Conservation (phyloP, 64 coral and sea anemone species). For the Dendronephthya gigantea region DNA sequence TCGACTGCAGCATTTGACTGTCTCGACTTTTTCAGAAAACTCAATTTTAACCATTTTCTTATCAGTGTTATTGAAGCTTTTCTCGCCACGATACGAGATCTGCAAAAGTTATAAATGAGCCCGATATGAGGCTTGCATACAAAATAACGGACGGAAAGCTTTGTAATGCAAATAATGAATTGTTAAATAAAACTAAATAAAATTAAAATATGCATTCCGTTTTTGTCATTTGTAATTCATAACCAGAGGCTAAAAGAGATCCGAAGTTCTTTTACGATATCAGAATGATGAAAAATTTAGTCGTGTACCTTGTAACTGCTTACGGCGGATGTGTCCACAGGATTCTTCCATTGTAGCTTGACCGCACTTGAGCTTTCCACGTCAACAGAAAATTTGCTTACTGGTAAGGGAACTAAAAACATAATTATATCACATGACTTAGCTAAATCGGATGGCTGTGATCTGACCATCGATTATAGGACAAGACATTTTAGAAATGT, state of each 20-base stretch:
- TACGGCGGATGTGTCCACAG: background rate
- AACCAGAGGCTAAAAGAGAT: too few relatives aligned
- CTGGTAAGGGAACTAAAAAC: slow-evolving; percentile 7
- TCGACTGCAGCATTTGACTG: background rate
- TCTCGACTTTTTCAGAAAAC: background rate
- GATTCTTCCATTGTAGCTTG: background rate
- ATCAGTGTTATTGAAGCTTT: background rate
- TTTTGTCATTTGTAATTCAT: too few relatives aligned
- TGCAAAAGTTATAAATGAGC: background rate
- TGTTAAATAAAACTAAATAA: too few relatives aligned
- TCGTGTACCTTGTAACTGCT: background rate
- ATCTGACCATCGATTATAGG: too few relatives aligned
- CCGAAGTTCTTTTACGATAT: too few relatives aligned
- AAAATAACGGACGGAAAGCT: too few relatives aligned
- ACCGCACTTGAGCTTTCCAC: background rate
- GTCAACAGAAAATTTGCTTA: background rate
- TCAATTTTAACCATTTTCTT: background rate
- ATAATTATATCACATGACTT: background rate
- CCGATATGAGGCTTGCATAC: too few relatives aligned
- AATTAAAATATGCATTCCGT: background rate
- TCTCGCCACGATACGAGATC: slow-evolving; percentile 10
- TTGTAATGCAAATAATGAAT: too few relatives aligned
- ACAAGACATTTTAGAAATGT: too few relatives aligned
- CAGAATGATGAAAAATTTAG: too few relatives aligned
- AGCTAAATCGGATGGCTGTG: too few relatives aligned